Evolutionary conservation across 2,888 invertebrate species (phyloP), one percentile per base, ranked within the genome.

Genomic region (Cataglyphis rosenhaueri): DNA sequence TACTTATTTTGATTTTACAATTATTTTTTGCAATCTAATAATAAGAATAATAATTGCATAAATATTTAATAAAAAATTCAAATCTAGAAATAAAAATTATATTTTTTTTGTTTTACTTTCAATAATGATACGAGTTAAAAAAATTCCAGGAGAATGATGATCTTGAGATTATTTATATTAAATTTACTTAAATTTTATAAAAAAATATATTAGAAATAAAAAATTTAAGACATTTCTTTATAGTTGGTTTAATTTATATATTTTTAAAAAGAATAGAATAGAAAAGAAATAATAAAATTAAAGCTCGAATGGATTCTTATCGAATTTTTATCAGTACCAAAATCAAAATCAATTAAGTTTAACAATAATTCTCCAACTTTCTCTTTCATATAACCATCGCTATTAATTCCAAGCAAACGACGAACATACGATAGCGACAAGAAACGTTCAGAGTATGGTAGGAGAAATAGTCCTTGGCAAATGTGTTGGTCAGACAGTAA

Each of bases 401-500:
- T 41, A 41, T 55, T 55, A 55, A 38, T 75, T 18, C 25, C 25
- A 52, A 35, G 38, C 41, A 8, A 48, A 6, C n/a, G 48, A 48
- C 6, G n/a, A 48, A 66, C 9, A 41, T 41, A n/a, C 21, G 52
- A 61, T 15, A 55, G n/a, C 9, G 41, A 29, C 18, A 9, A n/a
- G 5, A 57, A 70, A n/a, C 35, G 25, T 15, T 61, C 21, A 55
- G 25, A 57, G 21, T 66, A 38, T 55, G 57, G 21, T 65, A 21
- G 65, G 29, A 66, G 76, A 73, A 64, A 81, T 44, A 82, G 76
- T 82, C n/a, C 61, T 86, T 38, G 44, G 81, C 64, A 73, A 82
- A 75, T 71, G 83, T 71, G 52, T 4, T 62, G 41, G 48, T 18
- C 61, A 71, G 32, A 35, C 82, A 65, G 82, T 66, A 65, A 78